Percentiles rank a stretch among this genome's conserved stretches.
These are phyloP conservation scores for Spatula versicolor DNA, from an alignment of 2,797 vertebrate genomes.

Conservation along the genomic window DNA sequence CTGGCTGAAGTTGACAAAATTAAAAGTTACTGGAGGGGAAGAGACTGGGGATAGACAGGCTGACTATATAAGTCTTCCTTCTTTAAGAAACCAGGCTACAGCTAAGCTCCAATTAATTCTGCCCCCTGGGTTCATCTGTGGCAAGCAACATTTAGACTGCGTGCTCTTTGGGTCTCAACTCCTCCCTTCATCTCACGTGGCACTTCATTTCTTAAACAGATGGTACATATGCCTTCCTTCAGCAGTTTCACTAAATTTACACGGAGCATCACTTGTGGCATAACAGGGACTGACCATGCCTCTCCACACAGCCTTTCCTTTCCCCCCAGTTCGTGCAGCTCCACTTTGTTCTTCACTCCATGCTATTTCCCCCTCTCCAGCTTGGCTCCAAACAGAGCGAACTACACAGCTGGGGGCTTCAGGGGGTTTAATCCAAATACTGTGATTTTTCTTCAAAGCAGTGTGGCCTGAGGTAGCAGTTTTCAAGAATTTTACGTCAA, in stretches of 20 bases:
- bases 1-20: constrained; percentile 1
- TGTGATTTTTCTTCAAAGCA: not conserved
- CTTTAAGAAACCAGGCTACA: constrained; percentile 38
- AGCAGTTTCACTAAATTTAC: not conserved
- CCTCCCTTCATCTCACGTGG: not conserved
- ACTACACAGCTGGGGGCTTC: not conserved
- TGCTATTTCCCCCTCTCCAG: not conserved
- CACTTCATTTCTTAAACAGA: not conserved
- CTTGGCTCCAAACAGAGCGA: not conserved
- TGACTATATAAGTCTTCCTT: constrained; percentile 3
- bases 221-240: not conserved
- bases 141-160: not conserved
- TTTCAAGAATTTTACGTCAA: not conserved
- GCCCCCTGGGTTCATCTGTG: not conserved
- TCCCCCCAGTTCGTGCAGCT: not conserved
- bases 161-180: not conserved
- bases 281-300: not conserved
- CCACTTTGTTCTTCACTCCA: not conserved
- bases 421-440: not conserved
- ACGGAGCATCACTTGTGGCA: not conserved
- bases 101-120: constrained; percentile 59
- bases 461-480: not conserved
- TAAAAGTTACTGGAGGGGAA: constrained; percentile 46
- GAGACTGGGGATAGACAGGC: not conserved
- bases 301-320: not conserved